Base-by-base conservation (phyloP, 2,888 invertebrate genomes). In the Hyposoter dolosus region DNA sequence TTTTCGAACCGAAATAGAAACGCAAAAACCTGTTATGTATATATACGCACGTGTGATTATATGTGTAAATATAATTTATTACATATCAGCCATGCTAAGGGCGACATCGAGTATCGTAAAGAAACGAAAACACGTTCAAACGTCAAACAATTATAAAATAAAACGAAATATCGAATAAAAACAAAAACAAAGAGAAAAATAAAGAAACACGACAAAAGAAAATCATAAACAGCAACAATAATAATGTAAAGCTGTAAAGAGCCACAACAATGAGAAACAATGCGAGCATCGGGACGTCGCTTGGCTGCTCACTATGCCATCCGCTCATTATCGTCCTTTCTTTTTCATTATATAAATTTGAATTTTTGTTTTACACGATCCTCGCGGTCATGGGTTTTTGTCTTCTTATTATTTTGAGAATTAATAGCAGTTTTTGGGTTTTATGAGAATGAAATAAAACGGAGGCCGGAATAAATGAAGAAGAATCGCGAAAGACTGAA, bases 231-330 rank as follows among this genome's bases (percentile, higher is more conserved):
- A 91, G 92, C 90, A 93, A 91, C 90, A 91, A 92, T 90, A 93
- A 92, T 91, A 93, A 93, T 93, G 81, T 83, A 86, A 82, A 94
- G 93, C 94, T 92, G 93, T 93, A 93, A 93, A 94, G 94, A 94
- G 94, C 94, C 94, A 94, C 94, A 94, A 94, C 94, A 94, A 94
- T 94, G 94, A 94, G 94, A 94, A 94, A 94, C 93, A 94, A 94
- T 94, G 94, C 93, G 94, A 94, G 93, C 93, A 94, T 92, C 91
- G 90, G 91, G 91, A 91, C 92, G 85, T 91, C 90, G 90, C 90
- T 90, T 86, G 83, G 90, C 89, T 87, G 88, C 90, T 91, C 92
- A 89, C 92, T 90, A 92, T 91, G 91, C 90, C 91, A 90, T 89
- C 89, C 88, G 90, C 91, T 82, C 84, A 82, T 81, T 77, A 72